Base-by-base conservation (phyloP, 2,888 invertebrate species). In the Dynastes hyllus region DNA sequence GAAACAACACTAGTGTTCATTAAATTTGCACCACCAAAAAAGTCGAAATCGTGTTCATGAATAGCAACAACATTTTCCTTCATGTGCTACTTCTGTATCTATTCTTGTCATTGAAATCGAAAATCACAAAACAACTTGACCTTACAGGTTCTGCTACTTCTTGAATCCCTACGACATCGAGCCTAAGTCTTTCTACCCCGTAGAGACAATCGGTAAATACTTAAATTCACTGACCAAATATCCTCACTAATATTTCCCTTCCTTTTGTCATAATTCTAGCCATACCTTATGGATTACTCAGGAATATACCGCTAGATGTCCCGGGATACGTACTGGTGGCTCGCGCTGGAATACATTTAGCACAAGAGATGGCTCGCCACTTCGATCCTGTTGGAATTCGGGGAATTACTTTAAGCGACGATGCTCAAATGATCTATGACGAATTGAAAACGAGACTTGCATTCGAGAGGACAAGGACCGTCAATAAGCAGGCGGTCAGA, bases 361-460 rank as follows among this genome's bases (percentile, higher is more conserved):
- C 86, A 0, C 83, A 82, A 78, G 84, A 83, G 80, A 83, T 86
- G n/a, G 84, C 82, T 29, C 82, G 79, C 76, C 84, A 85, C 80
- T 86, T 86, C 76, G 85, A 86, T 81, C 80, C 83, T 32, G 78
- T 82, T 65, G 85, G 84, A 50, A 82, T 53, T 11, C 16, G 8
- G 9, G 4, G 11, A 40, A 1, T 5, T 22, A 16, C 1, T 16
- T 11, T 16, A 5, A 11, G 27, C 27, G 40, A 55, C 0, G 76
- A 65, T 4, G 22, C 45, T 9, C 1, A 76, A 1, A 13, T n/a
- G 1, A 6, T 0, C 2, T 76, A 76, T 32, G 40, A 75, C 5
- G 9, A n/a, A 3, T 61, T 75, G 29, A 13, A 40, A 27, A 22
- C 16, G 3, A 63, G 63, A 6, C 2, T 22, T 37, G 6, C 0